These are phyloP conservation scores for Drosophila borborema DNA, from an alignment of 2,888 invertebrate genomes.

Conservation along the genomic window DNA sequence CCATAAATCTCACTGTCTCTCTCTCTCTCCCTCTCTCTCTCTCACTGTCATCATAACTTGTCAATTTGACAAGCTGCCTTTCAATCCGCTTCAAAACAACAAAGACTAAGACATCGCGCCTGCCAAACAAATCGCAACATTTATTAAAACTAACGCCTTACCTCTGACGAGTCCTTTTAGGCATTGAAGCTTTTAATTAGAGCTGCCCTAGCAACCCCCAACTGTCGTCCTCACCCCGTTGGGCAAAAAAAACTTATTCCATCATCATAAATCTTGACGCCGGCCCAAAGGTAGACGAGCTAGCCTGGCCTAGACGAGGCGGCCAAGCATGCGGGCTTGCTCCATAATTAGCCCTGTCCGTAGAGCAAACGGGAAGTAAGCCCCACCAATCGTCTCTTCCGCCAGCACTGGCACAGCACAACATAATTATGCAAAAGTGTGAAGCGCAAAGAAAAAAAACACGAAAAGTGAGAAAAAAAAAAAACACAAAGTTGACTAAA, in stretches of 20 bases:
- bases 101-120: conserved; percentile 24
- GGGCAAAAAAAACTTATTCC: conserved; percentile 67
- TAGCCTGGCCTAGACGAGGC: conserved; percentile 20
- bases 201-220: conserved; percentile 14
- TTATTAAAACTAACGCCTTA: conserved; percentile 62
- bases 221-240: background rate
- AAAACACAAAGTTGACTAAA: conserved; percentile 57
- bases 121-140: conserved; percentile 70
- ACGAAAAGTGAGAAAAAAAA: conserved; percentile 1
- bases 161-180: background rate
- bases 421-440: conserved; percentile 79
- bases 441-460: conserved; percentile 32
- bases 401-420: conserved; percentile 32
- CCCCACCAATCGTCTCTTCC: conserved; percentile 11
- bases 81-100: conserved; percentile 23
- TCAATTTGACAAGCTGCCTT: conserved; percentile 50
- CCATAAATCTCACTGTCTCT: background rate
- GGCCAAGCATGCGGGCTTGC: conserved; percentile 24
- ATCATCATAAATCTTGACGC: conserved; percentile 78
- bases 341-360: conserved; percentile 74
- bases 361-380: conserved; percentile 48
- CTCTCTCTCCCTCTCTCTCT: background rate
- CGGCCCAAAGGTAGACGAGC: conserved; percentile 29
- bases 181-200: conserved; percentile 71
- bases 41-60: conserved; percentile 13